Evolutionary conservation across 2,113 vertebrate species (phyloP), one percentile per base, ranked within the genome.

Genomic region (Patagioenas fasciata): DNA sequence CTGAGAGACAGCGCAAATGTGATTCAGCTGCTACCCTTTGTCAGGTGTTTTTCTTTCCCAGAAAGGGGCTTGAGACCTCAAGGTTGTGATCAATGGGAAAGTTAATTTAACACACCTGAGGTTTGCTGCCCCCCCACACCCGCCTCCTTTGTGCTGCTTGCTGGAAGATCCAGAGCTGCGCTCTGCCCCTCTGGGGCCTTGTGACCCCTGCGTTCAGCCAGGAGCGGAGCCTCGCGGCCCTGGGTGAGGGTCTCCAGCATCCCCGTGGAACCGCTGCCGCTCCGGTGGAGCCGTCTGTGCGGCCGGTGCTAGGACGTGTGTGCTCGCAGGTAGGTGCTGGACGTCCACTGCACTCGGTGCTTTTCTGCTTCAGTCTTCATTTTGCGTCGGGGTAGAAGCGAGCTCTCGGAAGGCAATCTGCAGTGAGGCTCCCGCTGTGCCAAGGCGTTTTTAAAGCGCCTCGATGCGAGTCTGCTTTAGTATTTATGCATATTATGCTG

Each of bases 21-120:
- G 3, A 13, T 20, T 53, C 36, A 6, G 60, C 47, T 72, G 62
- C 67, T 57, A 1, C 62, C 75, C 5, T 64, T 86, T 71, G 1
- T 28, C 61, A 15, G 84, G n/a, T 72, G 26, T 66, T 72, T 78
- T 60, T 23, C 96, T 67, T 58, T 28, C 79, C 8, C 75, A 50
- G 54, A 15, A 64, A 2, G 61, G 19, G 85, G 32, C 32, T 51
- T 4, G 71, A 62, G 88, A 60, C 50, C 56, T 65, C 88, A 64
- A 66, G 95, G 92, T 6, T 66, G 66, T 1, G 75, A 95, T 93
- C 96, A 92, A 32, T 7, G 25, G 69, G 89, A 92, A 79, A 96
- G 86, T 90, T 91, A 65, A 91, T 17, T 13, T 57, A 23, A 58
- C n/a, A 9, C 36, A 15, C 24, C 4, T 2, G 57, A 47, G 66